Conservation (phyloP, 2,888 invertebrate species). For the Synergus umbraculus region DNA sequence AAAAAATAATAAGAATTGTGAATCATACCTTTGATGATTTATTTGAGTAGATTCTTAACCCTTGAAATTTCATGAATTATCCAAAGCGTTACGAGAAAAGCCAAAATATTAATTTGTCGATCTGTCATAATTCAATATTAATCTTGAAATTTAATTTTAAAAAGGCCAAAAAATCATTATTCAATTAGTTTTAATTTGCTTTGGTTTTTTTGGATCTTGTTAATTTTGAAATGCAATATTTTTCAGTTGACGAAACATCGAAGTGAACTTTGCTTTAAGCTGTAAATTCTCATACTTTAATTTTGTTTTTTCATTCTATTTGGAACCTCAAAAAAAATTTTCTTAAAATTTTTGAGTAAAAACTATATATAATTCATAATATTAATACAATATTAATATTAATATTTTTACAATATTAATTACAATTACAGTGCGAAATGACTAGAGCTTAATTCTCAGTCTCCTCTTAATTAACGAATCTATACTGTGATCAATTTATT, state of each 20-base stretch:
- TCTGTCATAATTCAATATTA: conserved; percentile 58
- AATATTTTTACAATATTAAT: not conserved
- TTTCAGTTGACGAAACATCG: not conserved
- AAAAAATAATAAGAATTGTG: conserved; percentile 14
- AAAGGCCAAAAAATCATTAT: not conserved
- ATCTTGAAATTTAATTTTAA: not conserved
- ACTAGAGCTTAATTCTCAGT: not conserved
- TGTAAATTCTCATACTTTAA: not conserved
- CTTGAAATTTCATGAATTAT: conserved; percentile 65
- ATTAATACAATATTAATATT: not conserved
- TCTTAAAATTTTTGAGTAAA: not conserved
- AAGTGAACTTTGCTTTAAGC: not conserved
- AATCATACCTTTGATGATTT: conserved; percentile 40
- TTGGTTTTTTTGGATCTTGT: not conserved
- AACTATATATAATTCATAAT: conserved; percentile 8
- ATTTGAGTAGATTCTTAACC: conserved; percentile 58
- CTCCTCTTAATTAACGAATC: not conserved
- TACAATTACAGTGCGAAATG: not conserved
- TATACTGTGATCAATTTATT: not conserved
- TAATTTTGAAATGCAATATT: not conserved
- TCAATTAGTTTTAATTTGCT: not conserved
- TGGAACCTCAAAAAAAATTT: not conserved
- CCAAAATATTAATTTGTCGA: conserved; percentile 62
- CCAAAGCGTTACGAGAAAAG: conserved; percentile 66
- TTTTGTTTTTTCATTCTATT: not conserved